Conservation (phyloP, 1,140 invertebrate species). For the Trissolcus basalis region DNA sequence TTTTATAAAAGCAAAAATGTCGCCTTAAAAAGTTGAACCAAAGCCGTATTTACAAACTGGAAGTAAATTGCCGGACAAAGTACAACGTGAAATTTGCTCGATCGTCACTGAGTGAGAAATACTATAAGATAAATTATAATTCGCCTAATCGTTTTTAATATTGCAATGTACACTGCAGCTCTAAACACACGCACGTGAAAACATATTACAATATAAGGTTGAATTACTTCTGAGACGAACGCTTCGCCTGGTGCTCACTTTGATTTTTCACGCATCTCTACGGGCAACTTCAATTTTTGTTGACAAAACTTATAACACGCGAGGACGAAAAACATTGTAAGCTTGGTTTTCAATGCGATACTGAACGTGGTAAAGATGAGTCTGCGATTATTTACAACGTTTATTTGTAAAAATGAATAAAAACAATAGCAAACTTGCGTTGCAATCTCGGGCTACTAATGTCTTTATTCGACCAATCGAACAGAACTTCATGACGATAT, state of each 20-base stretch:
- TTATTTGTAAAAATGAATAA: not conserved
- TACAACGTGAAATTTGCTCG: no score
- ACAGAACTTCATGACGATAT: no score
- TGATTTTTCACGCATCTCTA: no score
- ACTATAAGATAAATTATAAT: slow-evolving; percentile 28
- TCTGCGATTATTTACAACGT: slow-evolving; percentile 4
- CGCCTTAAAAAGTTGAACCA: not conserved
- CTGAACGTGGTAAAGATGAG: slow-evolving; percentile 18
- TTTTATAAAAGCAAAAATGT: no score
- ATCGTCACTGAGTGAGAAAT: not conserved
- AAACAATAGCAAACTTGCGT: not conserved
- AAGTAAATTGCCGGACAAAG: no score
- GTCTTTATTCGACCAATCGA: no score
- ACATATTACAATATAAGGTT: not conserved
- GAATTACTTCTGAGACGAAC: slow-evolving; percentile 6
- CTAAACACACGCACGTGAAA: slow-evolving; percentile 27
- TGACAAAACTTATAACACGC: not conserved
- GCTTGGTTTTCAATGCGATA: slow-evolving; percentile 3
- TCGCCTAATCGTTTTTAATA: slow-evolving; percentile 60
- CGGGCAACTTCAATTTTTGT: not conserved
- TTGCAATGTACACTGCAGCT: slow-evolving; percentile 63
- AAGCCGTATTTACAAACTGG: no score
- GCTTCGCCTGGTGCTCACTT: slow-evolving; percentile 15
- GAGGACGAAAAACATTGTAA: not conserved
- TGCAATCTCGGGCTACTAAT: no score